These are phyloP conservation scores for Steinernema carpocapsae DNA, from an alignment of 2,888 invertebrate species.

Conservation along the genomic window DNA sequence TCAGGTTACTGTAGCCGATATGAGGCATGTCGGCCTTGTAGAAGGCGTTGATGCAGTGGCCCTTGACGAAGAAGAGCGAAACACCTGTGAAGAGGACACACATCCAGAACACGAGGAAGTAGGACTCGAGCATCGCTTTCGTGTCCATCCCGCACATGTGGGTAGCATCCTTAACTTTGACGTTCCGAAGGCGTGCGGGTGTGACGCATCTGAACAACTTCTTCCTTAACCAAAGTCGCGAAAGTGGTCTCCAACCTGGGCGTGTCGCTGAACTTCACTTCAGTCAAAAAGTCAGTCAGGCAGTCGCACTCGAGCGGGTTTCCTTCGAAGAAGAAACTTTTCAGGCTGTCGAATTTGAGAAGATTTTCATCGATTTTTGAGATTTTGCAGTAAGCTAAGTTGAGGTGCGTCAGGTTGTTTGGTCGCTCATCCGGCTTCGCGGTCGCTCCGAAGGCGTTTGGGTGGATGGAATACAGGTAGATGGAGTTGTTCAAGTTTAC, in stretches of 20 bases:
- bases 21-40: conserved; percentile 41
- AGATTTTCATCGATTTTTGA: conserved; percentile 12
- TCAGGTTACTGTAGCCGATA: conserved; percentile 45
- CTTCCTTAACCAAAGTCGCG: too few species aligned
- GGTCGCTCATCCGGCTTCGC: conserved; percentile 23
- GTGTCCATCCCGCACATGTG: conserved; percentile 7
- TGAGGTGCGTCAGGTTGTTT: conserved; percentile 30
- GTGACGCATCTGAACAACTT: conserved; percentile 36
- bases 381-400: conserved; percentile 40
- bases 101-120: conserved; percentile 8
- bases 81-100: background rate
- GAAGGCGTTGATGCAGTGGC: conserved; percentile 36
- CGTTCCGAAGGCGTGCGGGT: conserved; percentile 33
- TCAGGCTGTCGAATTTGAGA: conserved; percentile 37
- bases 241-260: conserved; percentile 34
- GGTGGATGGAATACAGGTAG: conserved; percentile 31
- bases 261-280: conserved; percentile 16
- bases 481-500: conserved; percentile 37
- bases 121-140: background rate
- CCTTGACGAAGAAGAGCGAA: conserved; percentile 36
- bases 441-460: conserved; percentile 38
- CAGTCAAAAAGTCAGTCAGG: background rate
- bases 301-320: conserved; percentile 40
- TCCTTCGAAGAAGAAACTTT: conserved; percentile 36
- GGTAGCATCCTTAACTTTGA: conserved; percentile 20